Base-by-base conservation (phyloP, 37 sponge, comb jelly and placozoan genomes). In the Cladorhizidae sp. region DNA sequence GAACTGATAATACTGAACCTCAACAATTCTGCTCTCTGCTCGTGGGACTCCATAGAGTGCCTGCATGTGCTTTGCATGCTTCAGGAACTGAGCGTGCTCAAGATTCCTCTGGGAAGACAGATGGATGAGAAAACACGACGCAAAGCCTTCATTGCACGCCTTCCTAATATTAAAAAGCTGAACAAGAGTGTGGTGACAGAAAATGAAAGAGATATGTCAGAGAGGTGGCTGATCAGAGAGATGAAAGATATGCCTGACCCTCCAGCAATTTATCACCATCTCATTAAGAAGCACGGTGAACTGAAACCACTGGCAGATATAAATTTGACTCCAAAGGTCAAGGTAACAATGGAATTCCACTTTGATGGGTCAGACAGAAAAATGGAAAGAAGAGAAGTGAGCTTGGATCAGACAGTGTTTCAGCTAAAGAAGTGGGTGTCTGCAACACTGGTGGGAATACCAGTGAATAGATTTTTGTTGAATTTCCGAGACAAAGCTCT, bases 121-220 rank as follows among this genome's bases (percentile, higher is more conserved):
- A 0, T 89, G 67, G 28, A 68, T 14, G 80, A 74, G 65, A 89
- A 84, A 64, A 59, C 69, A 67, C 38, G 89, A 23, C 40, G 89
- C 18, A 69, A 79, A 65, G 75, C 84, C 15, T 21, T 61, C 68
- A 89, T 89, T 62, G 80, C 71, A 0, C 85, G 89, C 1, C 31
- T 89, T 26, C 89, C 85, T 0, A 31, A 37, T 1, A 74, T 89
- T 0, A 32, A 26, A 9, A 43, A 41, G 41, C 63, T 89, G 29
- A 89, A 89, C 80, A 89, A 89, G 39, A 89, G 85, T 38, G 26
- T 6, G 15, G 79, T 89, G 12, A 74, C 62, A 40, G 75, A 41
- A 35, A 68, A 31, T 0, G 89, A 90, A 43, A 74, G 91, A 42
- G 82, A 85, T 21, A 76, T 69, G 20, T 86, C 91, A 49, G 91